A percentile compares a stretch with the other conserved stretches of the same genome.
Evolutionary conservation across 2,113 vertebrate species (phyloP).

Genomic region (Trachemys scripta): DNA sequence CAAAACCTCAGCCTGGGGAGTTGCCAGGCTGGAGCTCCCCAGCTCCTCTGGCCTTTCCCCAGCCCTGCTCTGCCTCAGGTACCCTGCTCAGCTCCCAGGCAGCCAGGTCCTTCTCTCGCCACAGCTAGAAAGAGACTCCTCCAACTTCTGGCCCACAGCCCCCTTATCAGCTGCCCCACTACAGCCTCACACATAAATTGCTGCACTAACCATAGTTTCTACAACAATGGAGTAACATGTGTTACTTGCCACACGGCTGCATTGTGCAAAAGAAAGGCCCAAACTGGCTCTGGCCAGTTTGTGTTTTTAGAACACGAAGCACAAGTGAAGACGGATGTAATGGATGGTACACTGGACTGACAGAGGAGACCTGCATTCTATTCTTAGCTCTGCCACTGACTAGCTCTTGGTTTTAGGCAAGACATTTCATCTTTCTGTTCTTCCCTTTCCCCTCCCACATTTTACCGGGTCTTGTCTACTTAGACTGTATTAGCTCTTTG

Average conservation of each 20-base stretch:
- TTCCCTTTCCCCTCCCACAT: neutral
- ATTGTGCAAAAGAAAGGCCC: neutral
- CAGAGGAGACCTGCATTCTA: neutral
- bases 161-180: no score
- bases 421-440: neutral
- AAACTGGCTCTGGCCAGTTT: neutral
- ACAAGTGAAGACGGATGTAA: neutral
- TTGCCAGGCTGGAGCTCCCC: no score
- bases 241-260: neutral
- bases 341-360: neutral
- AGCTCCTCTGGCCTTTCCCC: no score
- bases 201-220: conserved; percentile 21
- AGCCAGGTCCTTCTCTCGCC: no score
- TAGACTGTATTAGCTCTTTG: neutral
- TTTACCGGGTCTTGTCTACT: neutral
- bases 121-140: no score
- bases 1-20: no score
- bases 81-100: no score
- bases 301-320: neutral
- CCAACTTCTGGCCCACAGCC: no score
- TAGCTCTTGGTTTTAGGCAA: neutral
- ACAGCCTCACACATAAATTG: neutral
- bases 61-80: no score
- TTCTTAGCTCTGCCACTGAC: conserved; percentile 4
- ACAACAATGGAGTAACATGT: neutral